A percentile compares a stretch with the other conserved stretches of the same genome.
phyloP scores from a whole-genome alignment of 1,140 invertebrate species.

The Lepidurus arcticus region DNA sequence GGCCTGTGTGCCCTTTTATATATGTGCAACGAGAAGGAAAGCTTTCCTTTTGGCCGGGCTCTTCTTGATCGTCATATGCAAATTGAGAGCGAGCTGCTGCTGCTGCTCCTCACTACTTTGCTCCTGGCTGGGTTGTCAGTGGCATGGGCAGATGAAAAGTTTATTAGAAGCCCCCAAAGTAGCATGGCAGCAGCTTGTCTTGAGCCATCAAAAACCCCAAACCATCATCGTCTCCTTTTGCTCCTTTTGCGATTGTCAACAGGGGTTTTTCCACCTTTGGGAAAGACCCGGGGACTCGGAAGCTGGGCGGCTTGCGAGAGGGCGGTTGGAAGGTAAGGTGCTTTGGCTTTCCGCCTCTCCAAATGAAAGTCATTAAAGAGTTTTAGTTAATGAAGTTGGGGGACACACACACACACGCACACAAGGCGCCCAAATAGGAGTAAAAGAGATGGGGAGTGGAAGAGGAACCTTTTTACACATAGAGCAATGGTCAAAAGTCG shows the following conservation, averaged over 20 bases:
- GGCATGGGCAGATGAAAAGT: slow-evolving; percentile 21
- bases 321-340: not conserved
- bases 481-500: slow-evolving; percentile 18
- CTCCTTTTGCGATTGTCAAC: slow-evolving; percentile 14
- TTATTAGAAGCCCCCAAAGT: not conserved
- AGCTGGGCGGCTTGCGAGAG: not conserved
- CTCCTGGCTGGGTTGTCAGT: not conserved
- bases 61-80: slow-evolving; percentile 4
- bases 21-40: not conserved
- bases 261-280: slow-evolving; percentile 14
- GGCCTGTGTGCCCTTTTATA: not conserved
- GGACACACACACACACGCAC: not conserved
- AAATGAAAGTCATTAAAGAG: slow-evolving; percentile 22
- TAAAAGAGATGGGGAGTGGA: not conserved
- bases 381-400: slow-evolving; percentile 19
- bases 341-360: not conserved
- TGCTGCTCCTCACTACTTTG: not conserved
- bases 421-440: not conserved
- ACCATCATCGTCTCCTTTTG: not conserved
- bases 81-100: slow-evolving; percentile 3
- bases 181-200: slow-evolving; percentile 18
- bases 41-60: not conserved
- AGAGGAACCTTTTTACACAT: not conserved
- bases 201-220: not conserved
- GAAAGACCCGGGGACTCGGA: not conserved